Evolutionary conservation across 37 sponge, comb jelly and placozoan species (phyloP).

Genomic region (Oscarella lobularis): DNA sequence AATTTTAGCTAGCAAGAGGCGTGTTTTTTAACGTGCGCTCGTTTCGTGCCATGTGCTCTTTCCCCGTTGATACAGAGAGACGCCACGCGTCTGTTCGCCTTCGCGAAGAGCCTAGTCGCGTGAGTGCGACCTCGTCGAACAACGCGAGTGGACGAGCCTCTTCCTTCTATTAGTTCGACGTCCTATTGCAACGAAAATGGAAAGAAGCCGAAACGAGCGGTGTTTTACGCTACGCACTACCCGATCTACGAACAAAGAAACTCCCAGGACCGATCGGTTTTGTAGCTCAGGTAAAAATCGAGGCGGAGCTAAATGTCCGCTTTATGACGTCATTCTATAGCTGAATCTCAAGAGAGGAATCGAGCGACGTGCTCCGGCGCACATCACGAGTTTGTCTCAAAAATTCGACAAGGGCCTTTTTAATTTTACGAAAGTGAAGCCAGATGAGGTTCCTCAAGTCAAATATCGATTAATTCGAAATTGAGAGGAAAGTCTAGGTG

Average conservation of each 20-base stretch:
- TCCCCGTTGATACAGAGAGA: no score
- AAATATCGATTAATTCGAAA: background rate
- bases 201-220: background rate
- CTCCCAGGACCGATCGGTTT: constrained; percentile 1
- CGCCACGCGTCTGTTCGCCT: no score
- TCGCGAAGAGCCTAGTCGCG: no score
- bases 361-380: background rate
- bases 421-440: background rate
- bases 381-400: background rate
- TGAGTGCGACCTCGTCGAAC: no score
- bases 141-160: no score
- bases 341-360: background rate
- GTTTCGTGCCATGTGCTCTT: no score
- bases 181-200: background rate
- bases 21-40: no score
- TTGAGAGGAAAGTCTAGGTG: background rate
- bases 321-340: background rate
- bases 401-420: background rate
- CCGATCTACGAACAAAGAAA: background rate
- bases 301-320: background rate
- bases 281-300: background rate
- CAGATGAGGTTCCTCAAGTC: background rate
- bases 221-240: background rate
- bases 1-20: no score
- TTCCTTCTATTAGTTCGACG: background rate